Percentiles rank a stretch among this genome's conserved stretches.
Evolutionary conservation across 2,888 invertebrate species (phyloP).

Genomic region (Xanthostigma xanthostigma): DNA sequence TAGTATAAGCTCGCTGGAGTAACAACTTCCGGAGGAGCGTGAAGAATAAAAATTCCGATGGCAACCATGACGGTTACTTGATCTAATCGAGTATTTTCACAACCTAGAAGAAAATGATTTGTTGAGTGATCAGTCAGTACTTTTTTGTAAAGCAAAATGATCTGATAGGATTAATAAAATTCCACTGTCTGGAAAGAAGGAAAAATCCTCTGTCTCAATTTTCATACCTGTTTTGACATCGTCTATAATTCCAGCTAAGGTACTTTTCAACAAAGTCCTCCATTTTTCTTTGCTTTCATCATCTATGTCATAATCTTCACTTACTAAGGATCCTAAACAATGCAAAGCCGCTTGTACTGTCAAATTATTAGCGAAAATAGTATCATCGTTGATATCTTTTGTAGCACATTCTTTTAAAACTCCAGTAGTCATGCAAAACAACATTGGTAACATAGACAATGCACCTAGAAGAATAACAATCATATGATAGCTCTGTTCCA

Average conservation of each 20-base stretch:
- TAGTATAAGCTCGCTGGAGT: conserved; percentile 71
- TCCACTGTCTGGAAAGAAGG: no score
- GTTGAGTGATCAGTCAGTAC: background rate
- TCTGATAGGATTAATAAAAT: no score
- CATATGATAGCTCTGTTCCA: no score
- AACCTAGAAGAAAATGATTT: conserved; percentile 10
- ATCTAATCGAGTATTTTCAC: conserved; percentile 62
- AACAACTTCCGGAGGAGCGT: conserved; percentile 63
- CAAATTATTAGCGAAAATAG: conserved; percentile 49
- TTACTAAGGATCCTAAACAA: conserved; percentile 52
- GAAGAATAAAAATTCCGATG: conserved; percentile 75
- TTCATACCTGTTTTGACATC: conserved; percentile 60
- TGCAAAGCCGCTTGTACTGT: conserved; percentile 65
- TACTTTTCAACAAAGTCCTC: conserved; percentile 71
- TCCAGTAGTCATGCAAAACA: conserved; percentile 81
- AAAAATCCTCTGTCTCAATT: no score
- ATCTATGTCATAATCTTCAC: conserved; percentile 48
- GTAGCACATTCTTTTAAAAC: conserved; percentile 73
- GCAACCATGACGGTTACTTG: conserved; percentile 76
- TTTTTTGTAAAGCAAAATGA: background rate
- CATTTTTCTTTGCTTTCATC: conserved; percentile 50
- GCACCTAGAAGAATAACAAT: conserved; percentile 46
- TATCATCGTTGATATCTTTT: conserved; percentile 38
- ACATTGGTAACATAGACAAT: conserved; percentile 74
- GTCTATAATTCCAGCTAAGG: conserved; percentile 79